Base-by-base conservation (phyloP, 64 coral and sea anemone species). In the Astreopora myriophthalma region DNA sequence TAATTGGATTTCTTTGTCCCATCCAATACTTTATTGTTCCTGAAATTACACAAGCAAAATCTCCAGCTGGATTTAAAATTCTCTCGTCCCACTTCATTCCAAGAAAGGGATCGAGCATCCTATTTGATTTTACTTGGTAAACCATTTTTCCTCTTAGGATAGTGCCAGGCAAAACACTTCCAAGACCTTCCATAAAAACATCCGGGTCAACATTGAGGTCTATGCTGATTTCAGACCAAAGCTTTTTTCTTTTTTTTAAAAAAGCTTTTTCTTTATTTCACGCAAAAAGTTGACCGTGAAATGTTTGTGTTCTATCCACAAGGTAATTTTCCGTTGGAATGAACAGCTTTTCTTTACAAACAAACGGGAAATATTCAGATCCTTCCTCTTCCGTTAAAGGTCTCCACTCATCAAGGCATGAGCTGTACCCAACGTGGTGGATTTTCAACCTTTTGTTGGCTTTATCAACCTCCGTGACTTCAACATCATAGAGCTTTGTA, bases 401-500 rank as follows among this genome's bases (percentile, higher is more conserved):
- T 33, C 29, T 65, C 80, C 55, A 84, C 52, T 84, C 80, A 57
- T 92, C 81, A 38, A 75, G 38, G 48, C 61, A 34, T 33, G 49
- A 20, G 38, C 69, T 88, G 69, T 83, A 94, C 6, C 86, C 92
- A 26, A 74, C 72, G 33, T 73, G 89, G 75, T 89, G 92, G 10
- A 46, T 46, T 46, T 46, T 46, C 11, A 46, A 6, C 42, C 42
- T 46, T 11, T 46, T 46, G 42, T 6, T 82, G 9, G 10, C 49
- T 60, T 64, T 30, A 34, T 89, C 92, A 29, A 94, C 78, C 36
- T 94, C 85, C 37, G 20, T 34, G 8, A 94, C 58, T 72, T 94
- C 75, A 60, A 94, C 78, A 88, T 94, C 92, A 80, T 81, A 88
- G 24, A 93, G 38, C n/a, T 92, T 92, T 46, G 1, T 86, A 51